Evolutionary conservation across 2,888 invertebrate genomes (phyloP).

Genomic region (Erebia ligea): DNA sequence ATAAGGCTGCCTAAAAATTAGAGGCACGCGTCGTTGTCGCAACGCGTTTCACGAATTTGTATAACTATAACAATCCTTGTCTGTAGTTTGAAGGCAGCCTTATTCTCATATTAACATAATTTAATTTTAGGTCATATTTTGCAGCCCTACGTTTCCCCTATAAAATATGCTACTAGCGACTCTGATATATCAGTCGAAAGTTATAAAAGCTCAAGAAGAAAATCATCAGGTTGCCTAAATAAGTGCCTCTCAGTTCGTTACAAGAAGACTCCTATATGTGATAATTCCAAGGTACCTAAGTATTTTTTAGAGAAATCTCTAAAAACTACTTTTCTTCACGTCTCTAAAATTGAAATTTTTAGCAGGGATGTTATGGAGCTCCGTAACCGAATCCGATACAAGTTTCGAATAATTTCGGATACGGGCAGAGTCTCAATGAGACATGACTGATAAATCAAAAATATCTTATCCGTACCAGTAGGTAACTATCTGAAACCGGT

Average conservation of each 20-base stretch:
- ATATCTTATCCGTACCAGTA: no score
- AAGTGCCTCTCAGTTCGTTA: background rate
- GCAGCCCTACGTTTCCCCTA: constrained; percentile 78
- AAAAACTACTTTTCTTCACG: background rate
- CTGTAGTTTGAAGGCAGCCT: background rate
- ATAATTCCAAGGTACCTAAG: constrained; percentile 37
- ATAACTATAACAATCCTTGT: no score
- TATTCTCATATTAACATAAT: constrained; percentile 39
- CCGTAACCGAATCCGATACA: no score
- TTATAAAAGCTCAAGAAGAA: constrained; percentile 48
- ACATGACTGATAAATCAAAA: no score
- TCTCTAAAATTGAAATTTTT: no score
- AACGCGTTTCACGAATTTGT: no score
- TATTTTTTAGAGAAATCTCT: background rate
- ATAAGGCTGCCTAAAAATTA: no score
- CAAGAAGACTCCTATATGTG: background rate
- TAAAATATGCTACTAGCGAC: constrained; percentile 65
- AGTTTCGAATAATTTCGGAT: no score
- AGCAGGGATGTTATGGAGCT: no score
- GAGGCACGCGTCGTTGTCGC: no score
- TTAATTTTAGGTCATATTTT: constrained; percentile 79
- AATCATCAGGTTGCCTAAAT: constrained; percentile 28
- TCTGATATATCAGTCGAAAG: constrained; percentile 44
- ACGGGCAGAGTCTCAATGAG: no score
- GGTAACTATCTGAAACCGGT: no score